Percentiles rank a stretch among this genome's conserved stretches.
phyloP scores from a whole-genome alignment of 2,113 vertebrate species.

The Semnornis frantzii region DNA sequence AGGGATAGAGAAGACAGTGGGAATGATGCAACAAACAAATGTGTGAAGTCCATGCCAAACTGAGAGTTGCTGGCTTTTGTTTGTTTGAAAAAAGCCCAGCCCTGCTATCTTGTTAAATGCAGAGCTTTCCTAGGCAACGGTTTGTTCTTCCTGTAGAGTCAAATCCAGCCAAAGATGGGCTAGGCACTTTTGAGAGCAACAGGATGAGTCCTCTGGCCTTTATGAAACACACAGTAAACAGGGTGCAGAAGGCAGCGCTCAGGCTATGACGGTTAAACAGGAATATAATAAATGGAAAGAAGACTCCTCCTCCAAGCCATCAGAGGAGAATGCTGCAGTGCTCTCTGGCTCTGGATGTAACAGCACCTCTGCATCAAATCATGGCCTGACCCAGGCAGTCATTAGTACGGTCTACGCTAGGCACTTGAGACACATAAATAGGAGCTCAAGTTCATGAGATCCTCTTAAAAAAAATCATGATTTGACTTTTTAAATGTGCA shows the following conservation, averaged over 20 bases:
- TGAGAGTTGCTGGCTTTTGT: conserved; percentile 13
- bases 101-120: neutral
- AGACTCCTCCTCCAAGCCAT: neutral
- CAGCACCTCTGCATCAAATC: neutral
- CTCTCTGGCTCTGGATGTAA: neutral
- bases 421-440: conserved; percentile 28
- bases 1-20: neutral
- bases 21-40: neutral
- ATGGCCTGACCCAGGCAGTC: neutral
- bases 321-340: neutral
- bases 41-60: neutral
- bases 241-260: neutral
- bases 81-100: neutral
- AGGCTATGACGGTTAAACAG: neutral
- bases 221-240: conserved; percentile 40
- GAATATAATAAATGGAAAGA: neutral
- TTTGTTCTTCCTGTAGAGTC: conserved; percentile 12
- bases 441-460: conserved; percentile 9
- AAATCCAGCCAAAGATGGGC: conserved; percentile 7
- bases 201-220: conserved; percentile 46
- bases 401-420: neutral
- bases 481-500: neutral
- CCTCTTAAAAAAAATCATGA: conserved; percentile 44
- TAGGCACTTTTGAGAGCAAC: conserved; percentile 13
- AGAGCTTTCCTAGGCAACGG: neutral